Percentiles rank a stretch among this genome's conserved stretches.
phyloP scores from a whole-genome alignment of 2,113 vertebrate genomes.

The Trichechus manatus region DNA sequence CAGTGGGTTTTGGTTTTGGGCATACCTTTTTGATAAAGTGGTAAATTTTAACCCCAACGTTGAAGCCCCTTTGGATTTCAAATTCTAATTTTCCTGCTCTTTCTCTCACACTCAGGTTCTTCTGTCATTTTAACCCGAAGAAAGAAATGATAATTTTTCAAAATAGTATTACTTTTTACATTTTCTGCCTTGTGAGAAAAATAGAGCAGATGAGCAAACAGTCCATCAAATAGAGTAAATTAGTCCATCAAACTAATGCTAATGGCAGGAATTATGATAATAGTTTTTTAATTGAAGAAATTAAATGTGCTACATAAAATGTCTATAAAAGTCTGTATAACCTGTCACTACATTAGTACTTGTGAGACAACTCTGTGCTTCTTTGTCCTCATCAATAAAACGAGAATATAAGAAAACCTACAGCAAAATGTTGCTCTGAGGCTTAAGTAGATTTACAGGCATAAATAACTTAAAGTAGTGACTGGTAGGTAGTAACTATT shows the following conservation, averaged over 20 bases:
- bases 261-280: neutral
- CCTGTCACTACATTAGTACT: neutral
- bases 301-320: neutral
- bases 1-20: too few relatives aligned
- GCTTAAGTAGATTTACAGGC: constrained; percentile 24
- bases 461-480: constrained; percentile 47
- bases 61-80: neutral
- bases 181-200: constrained; percentile 24
- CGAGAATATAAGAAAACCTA: neutral
- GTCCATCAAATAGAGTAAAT: too few relatives aligned
- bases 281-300: constrained; percentile 14
- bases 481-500: neutral
- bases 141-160: neutral
- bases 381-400: constrained; percentile 30
- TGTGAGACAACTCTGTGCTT: neutral
- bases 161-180: neutral
- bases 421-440: neutral
- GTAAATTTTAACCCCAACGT: neutral
- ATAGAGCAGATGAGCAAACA: neutral
- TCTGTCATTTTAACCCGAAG: neutral
- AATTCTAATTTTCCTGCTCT: neutral
- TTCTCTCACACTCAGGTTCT: neutral
- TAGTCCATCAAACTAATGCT: neutral
- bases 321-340: neutral
- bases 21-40: neutral